Evolutionary conservation across 2,113 vertebrate species (phyloP), one percentile per base, ranked within the genome.

Genomic region (Scatophagus argus): DNA sequence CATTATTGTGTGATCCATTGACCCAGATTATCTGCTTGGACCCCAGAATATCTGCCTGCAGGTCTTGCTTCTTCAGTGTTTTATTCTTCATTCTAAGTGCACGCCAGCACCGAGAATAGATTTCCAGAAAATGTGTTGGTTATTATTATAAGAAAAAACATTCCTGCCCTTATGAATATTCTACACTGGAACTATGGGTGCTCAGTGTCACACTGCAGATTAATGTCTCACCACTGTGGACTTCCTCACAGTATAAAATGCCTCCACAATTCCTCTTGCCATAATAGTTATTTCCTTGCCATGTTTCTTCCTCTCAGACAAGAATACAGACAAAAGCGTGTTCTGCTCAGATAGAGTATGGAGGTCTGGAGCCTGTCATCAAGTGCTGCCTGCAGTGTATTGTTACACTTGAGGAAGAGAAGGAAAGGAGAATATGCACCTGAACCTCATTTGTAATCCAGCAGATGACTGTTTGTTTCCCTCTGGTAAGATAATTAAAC

Each of bases 401-500:
- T 43, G 1, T 55, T 61, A 46, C 12, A 55, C 58, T 13, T 44
- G n/a, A 77, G 29, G 8, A 27, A 31, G 36, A 16, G 31, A 39
- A 21, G 9, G 7, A n/a, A 10, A 25, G 27, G 11, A 46, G 17
- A 55, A 5, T 17, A 12, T 38, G 39, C 39, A 63, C 23, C 47
- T 38, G 13, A 56, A 39, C n/a, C 29, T 29, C 29, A 54, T 55
- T 46, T 70, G 29, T n/a, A 62, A 44, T 44, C 29, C 44, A 59
- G 43, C 23, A 39, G 41, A 59, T 38, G 8, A 36, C 23, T 49
- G 52, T 41, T 59, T 76, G 43, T 51, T 68, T 68, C 27, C 25
- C 21, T 16, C 36, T 38, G 38, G 46, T 78, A 62, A 78, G n/a
- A 62, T 44, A 78, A 77, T 61, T 61, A 6, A 68, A 54, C 16